phyloP scores from a whole-genome alignment of 2,888 invertebrate species.

The Matsumyia berberina region DNA sequence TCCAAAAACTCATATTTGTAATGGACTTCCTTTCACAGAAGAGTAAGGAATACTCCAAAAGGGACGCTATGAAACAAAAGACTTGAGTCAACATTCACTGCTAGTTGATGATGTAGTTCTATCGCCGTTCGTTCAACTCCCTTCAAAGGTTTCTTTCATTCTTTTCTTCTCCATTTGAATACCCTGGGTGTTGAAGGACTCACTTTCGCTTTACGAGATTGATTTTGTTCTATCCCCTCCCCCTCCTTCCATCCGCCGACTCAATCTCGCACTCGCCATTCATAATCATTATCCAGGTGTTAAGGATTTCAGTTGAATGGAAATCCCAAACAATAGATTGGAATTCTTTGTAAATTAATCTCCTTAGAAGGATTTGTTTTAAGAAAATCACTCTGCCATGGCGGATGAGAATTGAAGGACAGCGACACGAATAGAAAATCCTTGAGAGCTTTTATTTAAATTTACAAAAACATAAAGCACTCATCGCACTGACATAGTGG shows the following conservation, averaged over 20 bases:
- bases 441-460: background rate
- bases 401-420: background rate
- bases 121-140: background rate
- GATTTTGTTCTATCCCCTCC: background rate
- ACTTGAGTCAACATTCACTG: background rate
- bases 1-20: background rate
- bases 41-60: background rate
- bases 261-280: background rate
- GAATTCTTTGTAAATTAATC: conserved; percentile 43
- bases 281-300: conserved; percentile 32
- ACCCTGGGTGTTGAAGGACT: background rate
- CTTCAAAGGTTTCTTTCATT: background rate
- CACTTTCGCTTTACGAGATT: background rate
- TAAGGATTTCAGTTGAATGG: conserved; percentile 31
- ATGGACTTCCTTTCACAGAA: conserved; percentile 19
- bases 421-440: background rate
- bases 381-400: background rate
- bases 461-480: conserved; percentile 1
- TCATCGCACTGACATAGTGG: background rate
- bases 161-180: background rate
- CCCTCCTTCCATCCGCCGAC: no score
- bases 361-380: conserved; percentile 23
- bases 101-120: background rate
- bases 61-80: conserved; percentile 2
- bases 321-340: conserved; percentile 36